These are phyloP conservation scores for Elysia crispata DNA, from an alignment of 2,888 invertebrate genomes.

Conservation along the genomic window DNA sequence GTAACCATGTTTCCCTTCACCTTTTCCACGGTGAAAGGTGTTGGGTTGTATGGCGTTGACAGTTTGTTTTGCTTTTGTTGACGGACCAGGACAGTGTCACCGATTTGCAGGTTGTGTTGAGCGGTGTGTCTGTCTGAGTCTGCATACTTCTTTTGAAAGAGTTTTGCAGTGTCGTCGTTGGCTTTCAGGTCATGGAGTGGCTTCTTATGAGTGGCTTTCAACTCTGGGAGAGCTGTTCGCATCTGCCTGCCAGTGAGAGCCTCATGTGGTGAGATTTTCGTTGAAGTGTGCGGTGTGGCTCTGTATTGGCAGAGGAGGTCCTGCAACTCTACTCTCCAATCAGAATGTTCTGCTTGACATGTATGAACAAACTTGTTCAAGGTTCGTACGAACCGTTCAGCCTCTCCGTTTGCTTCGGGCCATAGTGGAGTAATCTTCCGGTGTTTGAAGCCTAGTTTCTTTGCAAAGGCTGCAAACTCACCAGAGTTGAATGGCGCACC, in stretches of 20 bases:
- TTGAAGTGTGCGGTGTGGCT: slow-evolving; percentile 18
- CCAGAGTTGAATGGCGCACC: slow-evolving; percentile 1
- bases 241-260: slow-evolving; percentile 12
- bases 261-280: slow-evolving; percentile 15
- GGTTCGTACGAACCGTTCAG: slow-evolving; percentile 57
- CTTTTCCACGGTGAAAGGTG: neutral
- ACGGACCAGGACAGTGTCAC: slow-evolving; percentile 2
- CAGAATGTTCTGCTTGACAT: neutral
- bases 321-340: neutral
- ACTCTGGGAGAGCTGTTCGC: slow-evolving; percentile 4
- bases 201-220: neutral
- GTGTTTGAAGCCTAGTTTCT: slow-evolving; percentile 7
- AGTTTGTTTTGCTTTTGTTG: neutral
- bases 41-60: neutral
- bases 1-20: slow-evolving; percentile 9
- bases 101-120: neutral
- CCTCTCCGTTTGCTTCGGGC: slow-evolving; percentile 1
- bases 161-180: neutral
- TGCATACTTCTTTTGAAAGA: neutral
- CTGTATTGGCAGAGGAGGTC: slow-evolving; percentile 13
- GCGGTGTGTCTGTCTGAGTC: neutral
- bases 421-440: slow-evolving; percentile 17
- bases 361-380: slow-evolving; percentile 35
- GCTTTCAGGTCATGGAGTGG: neutral
- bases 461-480: neutral